Evolutionary conservation across 2,113 vertebrate species (phyloP).

Genomic region (Notarius lentiginosus): DNA sequence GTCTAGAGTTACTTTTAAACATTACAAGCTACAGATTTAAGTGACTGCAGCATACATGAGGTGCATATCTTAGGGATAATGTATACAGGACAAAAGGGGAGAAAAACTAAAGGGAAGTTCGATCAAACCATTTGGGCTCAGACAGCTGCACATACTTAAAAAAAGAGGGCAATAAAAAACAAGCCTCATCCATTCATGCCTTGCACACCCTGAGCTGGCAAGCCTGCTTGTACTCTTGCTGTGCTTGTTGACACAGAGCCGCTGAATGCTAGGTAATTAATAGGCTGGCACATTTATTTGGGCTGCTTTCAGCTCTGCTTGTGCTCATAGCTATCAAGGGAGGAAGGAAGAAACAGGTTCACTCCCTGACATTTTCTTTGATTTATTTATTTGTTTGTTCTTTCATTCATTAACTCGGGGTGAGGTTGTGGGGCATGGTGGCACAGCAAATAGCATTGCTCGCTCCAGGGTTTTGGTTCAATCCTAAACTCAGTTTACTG

Average conservation of each 20-base stretch:
- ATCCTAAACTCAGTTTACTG: too few species aligned
- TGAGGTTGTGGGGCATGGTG: background rate
- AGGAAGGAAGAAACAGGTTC: slow-evolving; percentile 48
- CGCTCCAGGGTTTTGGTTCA: background rate
- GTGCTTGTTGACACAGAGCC: background rate
- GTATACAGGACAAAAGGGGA: background rate
- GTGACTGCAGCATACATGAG: background rate
- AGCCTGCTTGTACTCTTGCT: slow-evolving; percentile 2
- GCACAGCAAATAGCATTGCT: background rate
- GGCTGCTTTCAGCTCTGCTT: slow-evolving; percentile 33
- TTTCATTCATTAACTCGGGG: background rate
- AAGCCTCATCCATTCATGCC: background rate
- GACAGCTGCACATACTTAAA: background rate
- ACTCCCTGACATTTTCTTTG: slow-evolving; percentile 49
- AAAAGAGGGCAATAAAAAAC: background rate
- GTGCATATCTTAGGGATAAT: background rate
- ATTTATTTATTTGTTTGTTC: background rate
- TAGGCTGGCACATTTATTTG: slow-evolving; percentile 27
- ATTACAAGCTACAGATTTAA: background rate
- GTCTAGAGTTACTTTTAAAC: background rate
- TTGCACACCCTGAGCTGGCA: background rate
- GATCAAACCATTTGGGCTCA: background rate
- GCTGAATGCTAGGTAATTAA: slow-evolving; percentile 45
- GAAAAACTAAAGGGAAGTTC: background rate
- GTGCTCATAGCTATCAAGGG: slow-evolving; percentile 38